Base-by-base conservation (phyloP, 1,140 invertebrate species). In the Aleiodes sp. region DNA sequence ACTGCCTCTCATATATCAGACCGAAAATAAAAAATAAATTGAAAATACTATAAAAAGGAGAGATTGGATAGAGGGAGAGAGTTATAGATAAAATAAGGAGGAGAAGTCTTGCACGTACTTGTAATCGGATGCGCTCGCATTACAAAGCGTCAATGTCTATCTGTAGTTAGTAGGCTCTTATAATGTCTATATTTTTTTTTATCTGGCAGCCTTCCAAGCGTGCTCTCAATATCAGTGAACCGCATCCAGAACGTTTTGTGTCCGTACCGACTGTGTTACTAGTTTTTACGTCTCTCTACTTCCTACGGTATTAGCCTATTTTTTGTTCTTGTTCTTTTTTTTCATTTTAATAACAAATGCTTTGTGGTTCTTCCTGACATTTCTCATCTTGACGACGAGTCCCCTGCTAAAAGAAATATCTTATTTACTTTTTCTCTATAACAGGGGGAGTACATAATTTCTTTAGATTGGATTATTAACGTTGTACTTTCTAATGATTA, bases 121-220 rank as follows among this genome's bases (percentile, higher is more conserved):
- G 65, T 39, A 60, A 67, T 59, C 35, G 56, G 56, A 41, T 29
- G 24, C 52, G 14, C 56, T 67, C 56, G 21, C 19, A 43, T 59
- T 57, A 60, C 52, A 67, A 67, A 67, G 12, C 26, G 7, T 26
- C 26, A 7, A 12, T 12, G 26, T 28, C n/a, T 10, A 66, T 24
- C 19, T 26, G n/a, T 21, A 67, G 14, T 24, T 56, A 8, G n/a
- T 59, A n/a, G 26, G 28, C 4, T 59, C 28, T 59, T 33, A 8
- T 59, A 29, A 16, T 59, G 26, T 60, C n/a, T 57, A 31, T 57
- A 26, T 65, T 65, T 46, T 65, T 46, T 28, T 65, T 60, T 21
- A 41, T 26, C 61, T 65, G 64, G 64, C 64, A 35, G 24, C 4
- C 26, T 33, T 65, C 64, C 64, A 65, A 35, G 4, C 1, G 31